A percentile compares a stretch with the other conserved stretches of the same genome.
These are phyloP conservation scores for Lutraria rhynchaena DNA, from an alignment of 1,140 invertebrate species.

Conservation along the genomic window DNA sequence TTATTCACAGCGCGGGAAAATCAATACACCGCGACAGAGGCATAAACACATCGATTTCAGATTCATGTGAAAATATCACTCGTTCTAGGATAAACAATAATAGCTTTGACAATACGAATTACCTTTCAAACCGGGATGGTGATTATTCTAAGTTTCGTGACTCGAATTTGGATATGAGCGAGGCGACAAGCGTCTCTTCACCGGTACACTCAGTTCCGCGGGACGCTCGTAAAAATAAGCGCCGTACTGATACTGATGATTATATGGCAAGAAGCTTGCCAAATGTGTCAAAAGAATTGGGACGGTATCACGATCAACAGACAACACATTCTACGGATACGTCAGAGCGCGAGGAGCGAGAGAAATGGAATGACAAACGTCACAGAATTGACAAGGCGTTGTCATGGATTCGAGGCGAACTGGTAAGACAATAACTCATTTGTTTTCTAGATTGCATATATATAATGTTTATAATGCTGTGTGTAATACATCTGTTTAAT, in stretches of 20 bases:
- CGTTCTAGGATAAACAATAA: slow-evolving; percentile 26
- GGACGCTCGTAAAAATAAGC: neutral
- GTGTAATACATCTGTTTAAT: too few relatives aligned
- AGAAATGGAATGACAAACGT: slow-evolving; percentile 16
- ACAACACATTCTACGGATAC: neutral
- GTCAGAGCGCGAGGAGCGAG: neutral
- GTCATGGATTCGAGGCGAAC: slow-evolving; percentile 49
- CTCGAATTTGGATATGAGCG: slow-evolving; percentile 14
- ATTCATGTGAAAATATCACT: neutral
- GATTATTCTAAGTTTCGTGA: slow-evolving; percentile 1
- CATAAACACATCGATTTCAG: slow-evolving; percentile 28
- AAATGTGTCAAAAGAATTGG: slow-evolving; percentile 8
- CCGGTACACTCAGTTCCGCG: slow-evolving; percentile 10
- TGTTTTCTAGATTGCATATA: too few relatives aligned
- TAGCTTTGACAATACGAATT: neutral
- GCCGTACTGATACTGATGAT: neutral
- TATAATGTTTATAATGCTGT: too few relatives aligned
- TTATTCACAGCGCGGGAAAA: slow-evolving; percentile 37
- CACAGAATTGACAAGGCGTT: slow-evolving; percentile 45
- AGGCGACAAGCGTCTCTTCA: neutral
- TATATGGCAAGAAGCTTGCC: slow-evolving; percentile 8
- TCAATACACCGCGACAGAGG: slow-evolving; percentile 37
- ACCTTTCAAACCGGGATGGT: neutral
- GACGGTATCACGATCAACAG: neutral
- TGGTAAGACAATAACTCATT: too few relatives aligned